phyloP scores from a whole-genome alignment of 2,888 invertebrate genomes.

The Branchipolynoe longqiensis region DNA sequence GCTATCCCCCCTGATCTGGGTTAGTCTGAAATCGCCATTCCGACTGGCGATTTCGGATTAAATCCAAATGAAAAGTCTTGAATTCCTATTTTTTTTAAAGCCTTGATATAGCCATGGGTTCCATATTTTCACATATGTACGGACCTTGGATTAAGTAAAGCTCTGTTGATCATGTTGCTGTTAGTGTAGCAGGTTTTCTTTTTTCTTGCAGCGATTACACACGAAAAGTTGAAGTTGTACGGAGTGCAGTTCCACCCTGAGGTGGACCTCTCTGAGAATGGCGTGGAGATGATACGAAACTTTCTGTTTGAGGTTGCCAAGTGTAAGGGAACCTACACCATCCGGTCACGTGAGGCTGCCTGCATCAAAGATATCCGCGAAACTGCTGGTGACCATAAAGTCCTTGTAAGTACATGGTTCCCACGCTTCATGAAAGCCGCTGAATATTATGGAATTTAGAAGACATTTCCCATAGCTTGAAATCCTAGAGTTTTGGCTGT shows the following conservation, averaged over 20 bases:
- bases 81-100: too few relatives aligned
- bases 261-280: conserved; percentile 96
- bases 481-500: background rate
- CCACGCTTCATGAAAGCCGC: too few relatives aligned
- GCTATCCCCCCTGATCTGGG: too few relatives aligned
- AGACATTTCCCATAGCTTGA: background rate
- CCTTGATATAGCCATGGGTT: too few relatives aligned
- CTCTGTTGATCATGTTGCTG: too few relatives aligned
- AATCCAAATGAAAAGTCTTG: too few relatives aligned
- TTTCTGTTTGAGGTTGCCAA: conserved; percentile 96
- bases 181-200: too few relatives aligned
- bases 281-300: conserved; percentile 94
- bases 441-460: too few relatives aligned
- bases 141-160: too few relatives aligned
- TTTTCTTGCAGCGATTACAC: conserved; percentile 90
- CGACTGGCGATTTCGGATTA: too few relatives aligned
- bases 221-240: conserved; percentile 89
- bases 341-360: conserved; percentile 91
- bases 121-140: too few relatives aligned
- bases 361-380: conserved; percentile 96
- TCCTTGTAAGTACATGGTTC: conserved; percentile 87
- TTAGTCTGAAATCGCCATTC: too few relatives aligned
- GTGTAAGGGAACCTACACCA: conserved; percentile 92
- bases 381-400: conserved; percentile 94
- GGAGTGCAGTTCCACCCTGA: conserved; percentile 99